Evolutionary conservation across 2,888 invertebrate species (phyloP), one percentile per base, ranked within the genome.

Genomic region (Drosophila suboccidentalis): DNA sequence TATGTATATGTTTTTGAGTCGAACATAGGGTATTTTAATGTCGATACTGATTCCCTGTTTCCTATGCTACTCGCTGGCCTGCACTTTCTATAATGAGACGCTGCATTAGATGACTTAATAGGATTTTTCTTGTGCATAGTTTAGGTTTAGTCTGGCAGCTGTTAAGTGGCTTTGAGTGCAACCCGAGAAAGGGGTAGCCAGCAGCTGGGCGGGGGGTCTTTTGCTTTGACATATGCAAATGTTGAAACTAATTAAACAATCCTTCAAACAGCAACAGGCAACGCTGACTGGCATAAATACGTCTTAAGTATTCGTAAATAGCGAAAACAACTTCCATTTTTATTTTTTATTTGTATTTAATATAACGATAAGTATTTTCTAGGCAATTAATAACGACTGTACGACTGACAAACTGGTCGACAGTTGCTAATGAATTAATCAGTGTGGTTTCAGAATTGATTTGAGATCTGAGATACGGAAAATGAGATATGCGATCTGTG

Each of bases 221-320:
- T 46, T 84, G 85, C 74, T 72, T 54, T 81, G 82, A 87, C 86
- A 84, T 87, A 83, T 84, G 85, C 80, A 82, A 83, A 87, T 84
- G 51, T 39, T 46, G 47, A 57, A 51, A 46, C 82, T 81, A 87
- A 81, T 87, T 87, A 78, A 72, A 77, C 74, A 84, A 81, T 81
- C 59, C 72, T 61, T 77, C 72, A 71, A 59, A 41, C 51, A 57
- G 44, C 67, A 47, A 70, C 49, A 38, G 26, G 46, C 57, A 46
- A 57, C 57, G 17, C 55, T 53, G 62, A 62, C 62, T 60, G 74
- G 62, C 84, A 71, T 76, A 68, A 76, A 84, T 83, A 68, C 53
- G 65, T 62, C 55, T 54, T 67, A 53, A 80, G 67, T 61, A 73
- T 70, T 58, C 67, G 26, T 53, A 71, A 80, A 73, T 71, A 43